Evolutionary conservation across 2,888 invertebrate genomes (phyloP).

Genomic region (Macrosoma leucophasiata): DNA sequence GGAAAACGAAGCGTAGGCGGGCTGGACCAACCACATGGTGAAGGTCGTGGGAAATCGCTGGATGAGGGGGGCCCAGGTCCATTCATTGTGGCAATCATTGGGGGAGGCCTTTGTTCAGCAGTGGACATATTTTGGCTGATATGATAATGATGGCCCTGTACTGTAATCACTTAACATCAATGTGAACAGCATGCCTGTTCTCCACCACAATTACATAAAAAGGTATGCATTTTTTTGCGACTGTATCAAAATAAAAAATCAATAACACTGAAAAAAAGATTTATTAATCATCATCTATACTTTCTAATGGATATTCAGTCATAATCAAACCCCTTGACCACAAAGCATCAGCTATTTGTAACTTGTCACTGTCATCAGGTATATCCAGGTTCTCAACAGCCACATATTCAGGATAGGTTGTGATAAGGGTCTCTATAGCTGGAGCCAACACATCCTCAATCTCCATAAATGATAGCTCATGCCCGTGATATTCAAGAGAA

Average conservation of each 20-base stretch:
- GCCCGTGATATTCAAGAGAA: constrained; percentile 88
- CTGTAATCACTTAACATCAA: too few species aligned
- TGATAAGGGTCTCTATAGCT: constrained; percentile 82
- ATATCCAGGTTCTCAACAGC: constrained; percentile 83
- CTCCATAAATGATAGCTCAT: constrained; percentile 82
- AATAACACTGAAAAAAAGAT: constrained; percentile 12
- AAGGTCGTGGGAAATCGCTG: too few species aligned
- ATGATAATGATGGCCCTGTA: too few species aligned
- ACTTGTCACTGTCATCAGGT: constrained; percentile 78
- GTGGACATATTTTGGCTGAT: too few species aligned
- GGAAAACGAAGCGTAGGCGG: too few species aligned
- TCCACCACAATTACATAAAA: too few species aligned
- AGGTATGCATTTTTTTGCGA: too few species aligned
- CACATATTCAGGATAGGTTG: constrained; percentile 85
- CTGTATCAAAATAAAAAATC: background rate
- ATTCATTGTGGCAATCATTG: too few species aligned
- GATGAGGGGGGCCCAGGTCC: too few species aligned
- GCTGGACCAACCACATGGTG: too few species aligned
- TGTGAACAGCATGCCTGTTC: too few species aligned
- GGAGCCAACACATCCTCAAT: constrained; percentile 80
- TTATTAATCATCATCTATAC: constrained; percentile 55
- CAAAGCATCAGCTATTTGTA: constrained; percentile 79
- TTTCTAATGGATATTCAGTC: constrained; percentile 78
- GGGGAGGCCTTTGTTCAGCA: too few species aligned
- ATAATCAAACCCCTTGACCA: constrained; percentile 90